Conservation (phyloP, 2,797 vertebrate genomes). For the Mergus octosetaceus region DNA sequence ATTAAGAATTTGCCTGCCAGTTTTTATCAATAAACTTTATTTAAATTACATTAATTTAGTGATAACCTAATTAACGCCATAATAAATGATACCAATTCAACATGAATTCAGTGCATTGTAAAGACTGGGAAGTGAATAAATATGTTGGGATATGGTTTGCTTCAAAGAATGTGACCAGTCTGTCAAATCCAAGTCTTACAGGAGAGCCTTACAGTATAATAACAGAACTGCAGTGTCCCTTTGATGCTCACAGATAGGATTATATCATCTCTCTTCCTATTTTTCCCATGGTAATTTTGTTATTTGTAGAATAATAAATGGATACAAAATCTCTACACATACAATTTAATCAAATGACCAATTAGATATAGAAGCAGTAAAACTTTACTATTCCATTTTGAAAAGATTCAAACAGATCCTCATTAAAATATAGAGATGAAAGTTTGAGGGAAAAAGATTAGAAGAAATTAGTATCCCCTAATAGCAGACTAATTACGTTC, state of each 20-base stretch:
- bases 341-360: constrained; percentile 2
- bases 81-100: not conserved
- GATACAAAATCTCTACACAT: not conserved
- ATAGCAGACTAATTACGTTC: not conserved
- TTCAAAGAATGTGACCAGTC: not conserved
- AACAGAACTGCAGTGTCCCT: not conserved
- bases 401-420: not conserved
- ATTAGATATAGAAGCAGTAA: not conserved
- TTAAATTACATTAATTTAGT: not conserved
- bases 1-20: not conserved
- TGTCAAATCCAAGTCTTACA: not conserved
- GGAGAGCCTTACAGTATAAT: not conserved
- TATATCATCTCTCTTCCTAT: not conserved
- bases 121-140: not conserved
- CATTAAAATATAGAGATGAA: constrained; percentile 4
- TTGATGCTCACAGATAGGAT: not conserved
- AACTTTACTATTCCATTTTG: not conserved
- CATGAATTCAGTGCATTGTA: not conserved
- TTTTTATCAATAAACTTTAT: not conserved
- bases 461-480: not conserved
- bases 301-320: not conserved
- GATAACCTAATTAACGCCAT: not conserved
- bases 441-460: not conserved
- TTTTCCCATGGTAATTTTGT: not conserved
- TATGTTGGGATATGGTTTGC: not conserved